Conservation (phyloP, 2,888 invertebrate species). For the Hirudinaria manillensis region DNA sequence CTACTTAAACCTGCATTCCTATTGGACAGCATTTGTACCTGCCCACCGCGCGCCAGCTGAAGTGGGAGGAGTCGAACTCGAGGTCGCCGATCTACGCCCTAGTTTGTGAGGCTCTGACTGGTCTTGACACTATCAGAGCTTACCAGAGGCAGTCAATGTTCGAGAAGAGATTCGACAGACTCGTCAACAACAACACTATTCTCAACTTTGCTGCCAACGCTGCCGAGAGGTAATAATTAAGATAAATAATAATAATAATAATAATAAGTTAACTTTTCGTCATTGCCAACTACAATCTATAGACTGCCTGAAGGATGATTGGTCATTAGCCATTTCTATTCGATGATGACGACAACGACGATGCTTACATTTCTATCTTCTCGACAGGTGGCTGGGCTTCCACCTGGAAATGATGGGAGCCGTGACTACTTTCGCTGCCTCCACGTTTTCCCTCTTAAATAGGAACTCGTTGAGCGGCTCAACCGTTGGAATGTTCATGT, state of each 20-base stretch:
- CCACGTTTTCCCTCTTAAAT: slow-evolving; percentile 80
- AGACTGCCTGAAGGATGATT: too few relatives aligned
- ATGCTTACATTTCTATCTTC: not conserved
- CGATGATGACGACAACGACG: too few relatives aligned
- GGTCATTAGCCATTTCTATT: too few relatives aligned
- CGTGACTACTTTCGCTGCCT: slow-evolving; percentile 85
- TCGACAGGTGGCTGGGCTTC: slow-evolving; percentile 79
- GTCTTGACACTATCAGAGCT: slow-evolving; percentile 4
- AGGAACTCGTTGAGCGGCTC: slow-evolving; percentile 66
- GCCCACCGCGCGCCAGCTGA: slow-evolving; percentile 6
- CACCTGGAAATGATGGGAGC: slow-evolving; percentile 93
- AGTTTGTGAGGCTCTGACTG: slow-evolving; percentile 7
- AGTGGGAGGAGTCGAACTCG: slow-evolving; percentile 8
- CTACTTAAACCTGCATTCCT: not conserved
- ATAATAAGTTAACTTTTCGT: not conserved
- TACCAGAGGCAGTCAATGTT: slow-evolving; percentile 10
- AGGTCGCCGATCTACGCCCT: slow-evolving; percentile 19
- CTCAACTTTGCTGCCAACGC: slow-evolving; percentile 12
- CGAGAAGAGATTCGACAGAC: not conserved
- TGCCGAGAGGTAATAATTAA: slow-evolving; percentile 19
- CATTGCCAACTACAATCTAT: not conserved
- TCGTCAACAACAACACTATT: slow-evolving; percentile 6
- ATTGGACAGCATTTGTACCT: slow-evolving; percentile 17
- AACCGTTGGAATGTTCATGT: slow-evolving; percentile 57
- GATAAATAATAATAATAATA: not conserved